Evolutionary conservation across 2,113 vertebrate species (phyloP), one percentile per base, ranked within the genome.

Genomic region (Paralichthys olivaceus): DNA sequence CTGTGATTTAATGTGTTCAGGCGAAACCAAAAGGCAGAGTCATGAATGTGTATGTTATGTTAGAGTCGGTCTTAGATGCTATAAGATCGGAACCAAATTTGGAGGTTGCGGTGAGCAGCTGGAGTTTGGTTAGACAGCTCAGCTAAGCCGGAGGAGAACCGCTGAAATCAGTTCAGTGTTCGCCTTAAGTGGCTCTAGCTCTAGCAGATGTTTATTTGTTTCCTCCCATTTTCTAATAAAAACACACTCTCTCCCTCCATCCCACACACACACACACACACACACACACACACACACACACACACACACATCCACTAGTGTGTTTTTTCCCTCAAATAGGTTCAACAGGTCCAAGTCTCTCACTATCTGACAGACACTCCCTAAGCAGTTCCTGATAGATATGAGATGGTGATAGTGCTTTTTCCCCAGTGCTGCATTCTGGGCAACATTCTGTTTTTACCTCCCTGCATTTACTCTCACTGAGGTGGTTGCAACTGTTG

Each of bases 131-230:
- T 49, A 63, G 61, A 77, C 59, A 40, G 71, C 75, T 66, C 68
- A 65, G 67, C 60, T 72, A 5, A 29, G 28, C 12, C 12, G 11
- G 70, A 22, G 57, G 73, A n/a, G 57, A 77, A 81, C 74, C 8
- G 0, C 75, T 72, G 29, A 87, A 80, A 77, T 85, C 75, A 56
- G 61, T 51, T 59, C 63, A 67, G 65, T 53, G 72, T 84, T 87
- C 80, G 89, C 88, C 72, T 84, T 77, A 75, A 84, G 28, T 66
- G 63, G 69, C 63, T 81, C 25, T 83, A 77, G 83, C 79, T 79
- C 28, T 59, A 62, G 19, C 79, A 67, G 66, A 62, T 14, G 5
- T 67, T 60, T 53, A 61, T 34, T 61, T 72, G 67, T 80, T 74
- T 84, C 58, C 68, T 72, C 49, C 83, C 34, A 23, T 75, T 8